Conservation (phyloP, 2,113 vertebrate species). For the Ibidorhyncha struthersii region DNA sequence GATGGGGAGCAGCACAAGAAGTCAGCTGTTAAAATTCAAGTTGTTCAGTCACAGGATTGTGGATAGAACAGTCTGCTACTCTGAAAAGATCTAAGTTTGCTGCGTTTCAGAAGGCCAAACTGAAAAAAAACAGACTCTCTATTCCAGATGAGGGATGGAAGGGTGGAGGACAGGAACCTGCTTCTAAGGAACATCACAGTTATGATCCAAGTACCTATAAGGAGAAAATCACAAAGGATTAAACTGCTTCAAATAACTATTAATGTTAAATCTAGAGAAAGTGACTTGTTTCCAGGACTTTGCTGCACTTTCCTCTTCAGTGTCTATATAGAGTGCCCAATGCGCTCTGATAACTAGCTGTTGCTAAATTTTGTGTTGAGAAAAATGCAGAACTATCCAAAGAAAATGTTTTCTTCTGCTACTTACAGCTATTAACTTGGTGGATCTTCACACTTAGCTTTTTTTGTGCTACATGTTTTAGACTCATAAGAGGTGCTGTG, state of each 20-base stretch:
- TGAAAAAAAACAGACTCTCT: not conserved
- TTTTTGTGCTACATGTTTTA: not conserved
- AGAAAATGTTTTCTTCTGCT: not conserved
- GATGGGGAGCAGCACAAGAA: not conserved
- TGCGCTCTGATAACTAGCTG: not conserved
- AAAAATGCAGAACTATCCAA: not conserved
- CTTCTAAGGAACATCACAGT: not conserved
- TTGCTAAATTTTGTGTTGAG: not conserved
- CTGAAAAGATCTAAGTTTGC: not conserved
- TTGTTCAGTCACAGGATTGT: not conserved
- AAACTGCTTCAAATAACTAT: not conserved
- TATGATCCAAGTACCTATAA: not conserved
- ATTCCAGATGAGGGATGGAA: not conserved
- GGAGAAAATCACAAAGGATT: not conserved
- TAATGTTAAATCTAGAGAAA: not conserved
- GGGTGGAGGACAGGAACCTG: not conserved
- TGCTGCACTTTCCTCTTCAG: not conserved
- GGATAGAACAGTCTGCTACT: not conserved
- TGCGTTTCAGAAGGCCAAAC: not conserved
- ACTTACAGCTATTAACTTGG: not conserved
- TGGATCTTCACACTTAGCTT: not conserved
- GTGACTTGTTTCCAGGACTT: not conserved
- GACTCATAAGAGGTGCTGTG: not conserved
- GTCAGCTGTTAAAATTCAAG: not conserved
- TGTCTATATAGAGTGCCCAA: not conserved